Percentiles rank a stretch among this genome's conserved stretches.
Evolutionary conservation across 2,797 vertebrate species (phyloP).

Genomic region (Semaprochilodus insignis): DNA sequence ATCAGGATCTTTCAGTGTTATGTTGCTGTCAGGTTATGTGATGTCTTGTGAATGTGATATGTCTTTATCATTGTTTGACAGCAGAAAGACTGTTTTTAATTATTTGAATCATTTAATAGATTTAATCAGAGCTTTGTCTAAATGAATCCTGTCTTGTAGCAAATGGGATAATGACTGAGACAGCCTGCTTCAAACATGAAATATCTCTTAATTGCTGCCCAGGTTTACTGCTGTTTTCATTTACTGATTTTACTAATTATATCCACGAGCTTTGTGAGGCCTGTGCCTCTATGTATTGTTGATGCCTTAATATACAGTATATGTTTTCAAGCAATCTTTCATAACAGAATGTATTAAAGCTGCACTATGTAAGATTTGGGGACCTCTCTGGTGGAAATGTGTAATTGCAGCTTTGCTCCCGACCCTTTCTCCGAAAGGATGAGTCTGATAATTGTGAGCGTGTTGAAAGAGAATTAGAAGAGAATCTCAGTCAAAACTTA

Average conservation of each 20-base stretch:
- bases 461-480: too few species aligned
- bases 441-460: too few species aligned
- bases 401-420: too few species aligned
- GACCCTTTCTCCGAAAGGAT: too few species aligned
- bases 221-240: not conserved
- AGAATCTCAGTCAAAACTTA: too few species aligned
- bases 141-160: constrained; percentile 2
- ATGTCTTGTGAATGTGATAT: not conserved
- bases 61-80: not conserved
- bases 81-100: not conserved
- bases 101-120: not conserved
- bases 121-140: not conserved
- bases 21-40: not conserved
- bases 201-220: not conserved
- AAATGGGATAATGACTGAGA: not conserved
- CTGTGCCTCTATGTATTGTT: not conserved
- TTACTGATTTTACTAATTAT: too few species aligned
- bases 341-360: not conserved
- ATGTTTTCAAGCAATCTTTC: not conserved
- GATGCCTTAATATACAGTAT: not conserved
- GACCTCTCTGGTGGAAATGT: too few species aligned
- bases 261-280: not conserved
- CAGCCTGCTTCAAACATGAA: not conserved
- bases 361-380: too few species aligned
- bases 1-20: not conserved